Evolutionary conservation across 2,113 vertebrate species (phyloP), one percentile per base, ranked within the genome.

Genomic region (Chauna torquata): DNA sequence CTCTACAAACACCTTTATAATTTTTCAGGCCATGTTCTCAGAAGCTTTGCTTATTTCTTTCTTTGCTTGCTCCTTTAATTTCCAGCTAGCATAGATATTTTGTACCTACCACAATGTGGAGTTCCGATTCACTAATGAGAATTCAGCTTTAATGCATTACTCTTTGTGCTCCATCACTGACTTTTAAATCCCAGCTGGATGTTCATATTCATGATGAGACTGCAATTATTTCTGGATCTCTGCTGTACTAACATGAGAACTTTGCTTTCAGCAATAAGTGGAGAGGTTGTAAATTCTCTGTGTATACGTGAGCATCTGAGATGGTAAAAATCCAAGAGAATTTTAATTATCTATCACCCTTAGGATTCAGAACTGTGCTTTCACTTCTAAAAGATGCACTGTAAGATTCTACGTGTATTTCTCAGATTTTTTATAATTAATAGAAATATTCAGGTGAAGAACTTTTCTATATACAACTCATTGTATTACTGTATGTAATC

Each of bases 131-230:
- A 30, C 75, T 96, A 90, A 82, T 66, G 50, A 95, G 83, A 91
- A 89, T 83, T 79, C 47, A 79, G 58, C 72, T 90, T 88, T 61
- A 86, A 66, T 22, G 22, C 44, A 74, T 87, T 88, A 90, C 38
- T 24, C 76, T 91, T 92, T 79, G 79, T 1, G 20, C 65, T 94
- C 61, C 12, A 2, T 57, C 3, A 1, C 69, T 77, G 61, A 50
- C 75, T 92, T 71, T 96, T 82, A 91, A 96, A 84, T 82, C 92
- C 86, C 94, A 96, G 61, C 65, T 96, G 95, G 86, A 92, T 94
- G 92, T 91, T 95, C 75, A 86, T 79, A 94, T 90, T 93, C 86
- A 91, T 95, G 70, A 92, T 47, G 76, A 91, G 61, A 84, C 36
- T 92, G 69, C 65, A 96, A 49, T 93, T 95, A 93, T 96, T 97